These are phyloP conservation scores for Epiblema foenella DNA, from an alignment of 2,888 invertebrate genomes.

Conservation along the genomic window DNA sequence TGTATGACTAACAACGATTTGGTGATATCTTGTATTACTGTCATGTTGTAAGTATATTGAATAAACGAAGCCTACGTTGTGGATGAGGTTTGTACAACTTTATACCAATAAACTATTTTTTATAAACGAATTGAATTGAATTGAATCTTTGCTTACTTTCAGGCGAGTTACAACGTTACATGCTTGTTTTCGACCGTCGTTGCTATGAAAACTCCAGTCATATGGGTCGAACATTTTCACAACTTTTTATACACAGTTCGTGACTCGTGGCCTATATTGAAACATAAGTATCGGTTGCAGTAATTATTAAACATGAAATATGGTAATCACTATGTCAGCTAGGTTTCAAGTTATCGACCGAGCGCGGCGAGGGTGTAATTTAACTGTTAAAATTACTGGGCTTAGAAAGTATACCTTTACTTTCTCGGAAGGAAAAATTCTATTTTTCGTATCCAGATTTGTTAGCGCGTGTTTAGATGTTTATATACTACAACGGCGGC, in stretches of 20 bases:
- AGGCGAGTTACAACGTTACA: too few species aligned
- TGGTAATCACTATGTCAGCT: slow-evolving; percentile 12
- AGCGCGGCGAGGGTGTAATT: not conserved
- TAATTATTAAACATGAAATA: slow-evolving; percentile 26
- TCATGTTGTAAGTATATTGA: too few species aligned
- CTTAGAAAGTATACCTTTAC: not conserved
- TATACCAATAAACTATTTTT: too few species aligned
- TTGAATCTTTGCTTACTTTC: too few species aligned
- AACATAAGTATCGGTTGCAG: slow-evolving; percentile 31
- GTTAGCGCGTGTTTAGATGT: not conserved
- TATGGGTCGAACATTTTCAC: slow-evolving; percentile 8
- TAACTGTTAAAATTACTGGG: not conserved
- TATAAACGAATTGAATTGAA: too few species aligned
- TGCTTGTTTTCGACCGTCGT: too few species aligned
- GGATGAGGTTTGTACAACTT: too few species aligned
- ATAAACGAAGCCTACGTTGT: too few species aligned
- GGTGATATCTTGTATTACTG: too few species aligned
- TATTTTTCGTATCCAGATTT: not conserved
- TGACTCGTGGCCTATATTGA: slow-evolving; percentile 15
- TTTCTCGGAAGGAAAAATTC: not conserved
- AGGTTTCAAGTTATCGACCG: slow-evolving; percentile 9
- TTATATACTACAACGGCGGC: not conserved
- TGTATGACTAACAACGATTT: too few species aligned
- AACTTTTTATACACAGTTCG: slow-evolving; percentile 13
- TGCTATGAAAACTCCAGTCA: not conserved